phyloP scores from a whole-genome alignment of 2,113 vertebrate species.

The Anguilla japonica region DNA sequence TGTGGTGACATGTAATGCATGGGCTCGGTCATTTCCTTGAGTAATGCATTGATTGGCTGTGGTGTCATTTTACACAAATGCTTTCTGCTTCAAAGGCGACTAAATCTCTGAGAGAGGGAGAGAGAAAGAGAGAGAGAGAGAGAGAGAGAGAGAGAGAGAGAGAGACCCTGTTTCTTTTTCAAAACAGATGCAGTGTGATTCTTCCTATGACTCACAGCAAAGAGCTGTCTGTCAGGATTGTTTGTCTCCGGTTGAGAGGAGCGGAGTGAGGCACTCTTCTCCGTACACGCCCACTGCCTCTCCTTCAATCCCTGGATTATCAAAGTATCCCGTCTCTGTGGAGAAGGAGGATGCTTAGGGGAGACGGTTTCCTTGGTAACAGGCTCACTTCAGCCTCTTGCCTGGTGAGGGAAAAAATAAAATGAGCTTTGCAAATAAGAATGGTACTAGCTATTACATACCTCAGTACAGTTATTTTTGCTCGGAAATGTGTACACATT shows the following conservation, averaged over 20 bases:
- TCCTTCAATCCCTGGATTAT: constrained; percentile 66
- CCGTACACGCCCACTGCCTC: constrained; percentile 50
- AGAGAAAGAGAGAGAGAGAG: neutral
- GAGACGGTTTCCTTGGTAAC: constrained; percentile 69
- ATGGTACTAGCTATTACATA: neutral
- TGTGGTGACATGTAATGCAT: neutral
- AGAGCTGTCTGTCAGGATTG: constrained; percentile 25
- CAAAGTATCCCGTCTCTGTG: constrained; percentile 66
- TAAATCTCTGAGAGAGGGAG: neutral
- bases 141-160: constrained; percentile 27
- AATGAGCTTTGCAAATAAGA: constrained; percentile 10
- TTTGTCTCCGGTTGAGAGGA: constrained; percentile 38
- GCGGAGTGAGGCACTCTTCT: constrained; percentile 46
- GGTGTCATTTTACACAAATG: neutral
- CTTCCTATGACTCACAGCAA: constrained; percentile 33
- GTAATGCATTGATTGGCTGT: neutral
- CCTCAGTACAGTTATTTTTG: neutral
- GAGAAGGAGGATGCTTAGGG: constrained; percentile 57
- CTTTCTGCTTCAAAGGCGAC: neutral
- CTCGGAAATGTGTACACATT: neutral
- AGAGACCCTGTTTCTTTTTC: constrained; percentile 31
- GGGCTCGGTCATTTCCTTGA: neutral
- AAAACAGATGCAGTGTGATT: constrained; percentile 29
- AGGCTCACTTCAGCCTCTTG: constrained; percentile 54
- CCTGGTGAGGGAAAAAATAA: constrained; percentile 47